Evolutionary conservation across 2,888 invertebrate species (phyloP), one percentile per base, ranked within the genome.

Genomic region (Ellobium chinense): DNA sequence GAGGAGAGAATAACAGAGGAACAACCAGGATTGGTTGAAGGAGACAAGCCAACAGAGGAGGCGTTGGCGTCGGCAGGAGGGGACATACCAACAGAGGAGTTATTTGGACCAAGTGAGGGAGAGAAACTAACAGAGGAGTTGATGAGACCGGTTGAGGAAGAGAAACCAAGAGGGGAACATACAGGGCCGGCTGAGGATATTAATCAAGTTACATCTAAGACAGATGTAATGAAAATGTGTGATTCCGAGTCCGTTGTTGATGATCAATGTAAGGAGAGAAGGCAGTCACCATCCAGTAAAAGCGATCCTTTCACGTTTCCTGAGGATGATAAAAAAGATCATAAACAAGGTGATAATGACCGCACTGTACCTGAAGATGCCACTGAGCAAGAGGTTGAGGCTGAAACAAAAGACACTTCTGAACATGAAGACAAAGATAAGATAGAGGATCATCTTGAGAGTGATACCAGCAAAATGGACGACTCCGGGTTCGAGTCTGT

Each of bases 401-500:
- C n/a, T 1, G 56, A 56, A 7, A 21, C 56, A 9, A 27, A 1
- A 1, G 29, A 21, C n/a, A n/a, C 29, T 12, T 21, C 31, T 1
- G n/a, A 34, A 24, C 29, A 27, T 9, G 24, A 5, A n/a, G 70
- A 70, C 5, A 31, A 2, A 29, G 24, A 46, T 18, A 9, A 27
- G 18, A 56, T 34, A 12, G 56, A 31, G 9, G 70, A 62, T 12
- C 31, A 62, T 21, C 21, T n/a, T 0, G 75, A 75, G 18, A 62
- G 75, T 14, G 69, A 60, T 27, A 29, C 5, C n/a, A 69, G 77
- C n/a, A 54, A 29, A 27, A 24, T 77, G 29, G 69, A 60, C 29
- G 77, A 77, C 24, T 77, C 77, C 3, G 77, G 77, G 46, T 77
- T 77, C 69, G 77, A 77, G 27, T 77, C 77, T 37, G 60, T 68